Evolutionary conservation across 2,888 invertebrate species (phyloP).

Genomic region (Eupithecia vulgata): DNA sequence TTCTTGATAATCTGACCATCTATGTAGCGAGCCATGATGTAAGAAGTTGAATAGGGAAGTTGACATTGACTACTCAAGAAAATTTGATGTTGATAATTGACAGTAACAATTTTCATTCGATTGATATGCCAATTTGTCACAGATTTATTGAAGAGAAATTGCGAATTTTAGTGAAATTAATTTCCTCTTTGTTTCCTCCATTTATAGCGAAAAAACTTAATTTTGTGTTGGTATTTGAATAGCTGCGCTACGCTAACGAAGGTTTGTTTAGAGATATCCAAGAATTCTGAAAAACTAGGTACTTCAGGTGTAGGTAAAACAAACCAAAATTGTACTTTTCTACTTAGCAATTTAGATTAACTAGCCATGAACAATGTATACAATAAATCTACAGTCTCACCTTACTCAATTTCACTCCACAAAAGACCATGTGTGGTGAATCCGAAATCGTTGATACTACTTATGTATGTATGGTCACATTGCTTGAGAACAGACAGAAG

Average conservation of each 20-base stretch:
- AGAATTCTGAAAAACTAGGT: neutral
- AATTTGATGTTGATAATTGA: neutral
- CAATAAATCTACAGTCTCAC: neutral
- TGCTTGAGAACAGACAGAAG: neutral
- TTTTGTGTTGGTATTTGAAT: constrained; percentile 14
- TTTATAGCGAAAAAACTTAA: constrained; percentile 4
- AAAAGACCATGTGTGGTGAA: neutral
- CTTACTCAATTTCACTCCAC: neutral
- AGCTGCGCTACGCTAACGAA: neutral
- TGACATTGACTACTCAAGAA: neutral
- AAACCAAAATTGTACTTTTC: neutral
- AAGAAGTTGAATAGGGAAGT: too few species aligned
- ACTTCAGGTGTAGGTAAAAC: neutral
- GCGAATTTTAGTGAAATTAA: constrained; percentile 30
- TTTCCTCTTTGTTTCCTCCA: neutral
- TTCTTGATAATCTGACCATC: too few species aligned
- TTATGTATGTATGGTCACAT: neutral
- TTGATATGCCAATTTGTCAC: neutral
- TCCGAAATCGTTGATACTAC: neutral
- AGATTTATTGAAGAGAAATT: constrained; percentile 26
- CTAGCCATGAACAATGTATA: neutral
- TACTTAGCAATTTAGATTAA: neutral
- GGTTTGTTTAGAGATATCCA: neutral
- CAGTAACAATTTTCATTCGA: too few species aligned
- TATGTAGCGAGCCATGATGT: too few species aligned